Evolutionary conservation across 2,797 vertebrate genomes (phyloP).

Genomic region (Zalophus californianus): DNA sequence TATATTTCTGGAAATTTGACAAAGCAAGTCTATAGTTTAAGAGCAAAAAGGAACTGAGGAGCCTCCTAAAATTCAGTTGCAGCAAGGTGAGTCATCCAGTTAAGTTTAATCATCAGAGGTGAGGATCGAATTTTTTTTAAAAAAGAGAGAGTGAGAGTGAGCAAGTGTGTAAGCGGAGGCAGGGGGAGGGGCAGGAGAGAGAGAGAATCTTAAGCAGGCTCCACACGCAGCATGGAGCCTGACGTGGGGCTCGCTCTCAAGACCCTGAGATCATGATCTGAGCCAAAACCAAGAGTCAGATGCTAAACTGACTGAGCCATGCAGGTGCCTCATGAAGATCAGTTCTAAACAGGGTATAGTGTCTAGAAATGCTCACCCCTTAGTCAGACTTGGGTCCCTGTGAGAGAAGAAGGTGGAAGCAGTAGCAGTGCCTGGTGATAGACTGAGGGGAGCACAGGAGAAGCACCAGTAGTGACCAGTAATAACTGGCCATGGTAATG

Average conservation of each 20-base stretch:
- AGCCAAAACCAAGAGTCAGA: background rate
- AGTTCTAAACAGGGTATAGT: background rate
- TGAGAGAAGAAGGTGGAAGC: background rate
- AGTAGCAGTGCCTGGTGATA: background rate
- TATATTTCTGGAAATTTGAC: background rate
- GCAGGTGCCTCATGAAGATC: background rate
- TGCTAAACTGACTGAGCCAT: background rate
- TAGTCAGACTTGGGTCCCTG: background rate
- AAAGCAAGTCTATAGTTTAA: background rate
- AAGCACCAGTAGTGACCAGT: background rate
- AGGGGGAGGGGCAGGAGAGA: background rate
- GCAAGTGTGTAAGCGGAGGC: background rate
- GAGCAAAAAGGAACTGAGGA: background rate
- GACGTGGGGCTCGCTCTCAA: too few species aligned
- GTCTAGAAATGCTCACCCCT: background rate
- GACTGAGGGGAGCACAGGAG: background rate
- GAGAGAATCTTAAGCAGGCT: background rate
- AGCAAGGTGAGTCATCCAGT: background rate
- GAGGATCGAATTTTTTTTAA: background rate
- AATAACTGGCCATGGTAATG: background rate
- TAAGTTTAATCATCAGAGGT: background rate
- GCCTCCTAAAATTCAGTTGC: background rate
- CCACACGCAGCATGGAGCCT: too few species aligned
- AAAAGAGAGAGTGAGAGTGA: background rate
- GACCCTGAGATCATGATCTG: background rate